phyloP scores from a whole-genome alignment of 2,113 vertebrate genomes.

The Glareola pratincola region DNA sequence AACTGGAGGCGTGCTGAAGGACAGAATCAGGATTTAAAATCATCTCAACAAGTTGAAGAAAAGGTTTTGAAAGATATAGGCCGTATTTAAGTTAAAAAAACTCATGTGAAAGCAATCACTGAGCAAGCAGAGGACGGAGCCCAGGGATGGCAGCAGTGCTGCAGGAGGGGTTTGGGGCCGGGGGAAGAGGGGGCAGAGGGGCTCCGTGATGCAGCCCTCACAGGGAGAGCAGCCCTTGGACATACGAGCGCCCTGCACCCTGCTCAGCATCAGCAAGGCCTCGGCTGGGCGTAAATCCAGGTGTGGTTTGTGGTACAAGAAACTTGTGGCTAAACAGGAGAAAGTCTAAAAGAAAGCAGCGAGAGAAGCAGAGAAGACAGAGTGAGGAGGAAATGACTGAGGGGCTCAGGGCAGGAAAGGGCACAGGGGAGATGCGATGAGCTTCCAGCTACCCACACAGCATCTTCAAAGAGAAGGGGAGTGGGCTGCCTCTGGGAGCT shows the following conservation, averaged over 20 bases:
- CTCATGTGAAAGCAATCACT: not conserved
- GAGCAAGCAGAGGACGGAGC: not conserved
- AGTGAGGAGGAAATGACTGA: not conserved
- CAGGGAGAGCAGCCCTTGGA: not conserved
- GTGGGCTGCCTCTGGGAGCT: not conserved
- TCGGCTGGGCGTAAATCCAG: not conserved
- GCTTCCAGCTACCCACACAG: not conserved
- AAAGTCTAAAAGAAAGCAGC: not conserved
- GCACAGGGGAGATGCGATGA: accelerated
- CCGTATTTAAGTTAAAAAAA: too few species aligned
- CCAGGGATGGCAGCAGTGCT: not conserved
- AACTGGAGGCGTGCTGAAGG: not conserved
- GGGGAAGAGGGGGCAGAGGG: not conserved
- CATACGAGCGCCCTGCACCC: accelerated
- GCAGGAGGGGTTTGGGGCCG: not conserved
- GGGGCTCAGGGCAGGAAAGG: not conserved
- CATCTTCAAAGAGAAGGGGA: not conserved
- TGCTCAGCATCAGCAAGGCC: accelerated
- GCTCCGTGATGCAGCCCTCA: not conserved
- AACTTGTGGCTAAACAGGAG: not conserved
- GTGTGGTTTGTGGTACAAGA: not conserved
- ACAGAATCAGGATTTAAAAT: not conserved
- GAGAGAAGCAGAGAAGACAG: not conserved
- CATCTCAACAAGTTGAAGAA: not conserved
- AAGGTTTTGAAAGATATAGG: not conserved